Base-by-base conservation (phyloP, 1,140 invertebrate species). In the Caenorhabditis remanei region DNA sequence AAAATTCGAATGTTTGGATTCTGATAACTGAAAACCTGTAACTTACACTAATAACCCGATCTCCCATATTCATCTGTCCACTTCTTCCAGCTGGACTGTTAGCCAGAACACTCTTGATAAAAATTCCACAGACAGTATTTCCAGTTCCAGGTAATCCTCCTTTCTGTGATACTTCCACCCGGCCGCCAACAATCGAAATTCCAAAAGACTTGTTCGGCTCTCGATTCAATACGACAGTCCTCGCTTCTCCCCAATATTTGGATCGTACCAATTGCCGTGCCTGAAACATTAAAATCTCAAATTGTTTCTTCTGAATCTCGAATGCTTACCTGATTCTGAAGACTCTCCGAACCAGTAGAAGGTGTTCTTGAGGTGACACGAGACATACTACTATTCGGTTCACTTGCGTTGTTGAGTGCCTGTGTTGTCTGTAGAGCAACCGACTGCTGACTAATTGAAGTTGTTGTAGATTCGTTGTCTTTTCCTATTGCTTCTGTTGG, bases 121-220 rank as follows among this genome's bases (percentile, higher is more conserved):
- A 99, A 91, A 99, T 99, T 19, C 98, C 98, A 71, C 96, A 96
- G 87, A 98, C 94, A 41, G 94, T 94, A 63, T 93, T 91, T 2
- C 90, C 89, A 75, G 91, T 90, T 88, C 93, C 94, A 88, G 92
- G 92, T 83, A 90, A 85, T 82, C 88, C 91, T 21, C 93, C 90
- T 48, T 92, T 90, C 87, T 94, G 91, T 83, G 92, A 94, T 85
- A 94, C 91, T 90, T 94, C 94, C 91, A 97, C 96, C 94, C 97
- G 97, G 89, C 97, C 97, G 84, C 97, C 97, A 71, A 99, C 97
- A 90, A 99, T 99, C 93, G 96, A 98, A 93, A 99, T 98, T 1
- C 90, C 91, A 65, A 92, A 92, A 40, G 92, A 92, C 61, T 91
- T 95, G 24, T 95, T 95, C 0, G 95, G 95, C 90, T 96, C 95